A percentile compares a stretch with the other conserved stretches of the same genome.
phyloP scores from a whole-genome alignment of 2,797 vertebrate species.

The Ambastaia sidthimunki region DNA sequence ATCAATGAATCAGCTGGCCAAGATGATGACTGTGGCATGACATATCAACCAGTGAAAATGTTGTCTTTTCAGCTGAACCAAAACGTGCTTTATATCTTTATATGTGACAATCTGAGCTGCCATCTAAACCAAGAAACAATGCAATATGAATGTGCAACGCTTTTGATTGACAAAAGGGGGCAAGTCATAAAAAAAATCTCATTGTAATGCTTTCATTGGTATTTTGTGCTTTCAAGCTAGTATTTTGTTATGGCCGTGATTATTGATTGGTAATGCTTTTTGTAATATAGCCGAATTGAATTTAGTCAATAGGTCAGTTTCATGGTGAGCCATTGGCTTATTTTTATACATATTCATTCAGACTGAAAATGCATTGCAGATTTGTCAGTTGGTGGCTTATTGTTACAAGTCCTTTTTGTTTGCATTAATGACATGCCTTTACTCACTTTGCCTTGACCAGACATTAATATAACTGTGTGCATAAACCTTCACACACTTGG shows the following conservation, averaged over 20 bases:
- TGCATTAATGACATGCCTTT: conserved; percentile 38
- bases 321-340: conserved; percentile 57
- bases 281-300: conserved; percentile 60
- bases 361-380: conserved; percentile 63
- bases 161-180: conserved; percentile 60
- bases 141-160: conserved; percentile 64
- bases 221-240: too few species aligned
- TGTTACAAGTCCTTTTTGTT: conserved; percentile 41
- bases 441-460: conserved; percentile 36
- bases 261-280: conserved; percentile 59
- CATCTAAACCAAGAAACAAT: conserved; percentile 63
- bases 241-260: conserved; percentile 65
- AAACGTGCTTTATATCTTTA: conserved; percentile 75
- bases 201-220: conserved; percentile 52
- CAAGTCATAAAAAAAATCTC: conserved; percentile 23
- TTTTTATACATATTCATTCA: conserved; percentile 64
- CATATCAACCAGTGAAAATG: conserved; percentile 58
- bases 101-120: conserved; percentile 76
- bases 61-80: conserved; percentile 67
- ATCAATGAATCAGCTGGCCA: conserved; percentile 49
- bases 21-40: conserved; percentile 51
- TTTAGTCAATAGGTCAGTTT: conserved; percentile 62
- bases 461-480: background rate
- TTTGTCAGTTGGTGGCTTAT: conserved; percentile 70
- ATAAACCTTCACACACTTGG: background rate